A percentile compares a stretch with the other conserved stretches of the same genome.
Conservation (phyloP, 2,888 invertebrate species). For the Carabus problematicus region DNA sequence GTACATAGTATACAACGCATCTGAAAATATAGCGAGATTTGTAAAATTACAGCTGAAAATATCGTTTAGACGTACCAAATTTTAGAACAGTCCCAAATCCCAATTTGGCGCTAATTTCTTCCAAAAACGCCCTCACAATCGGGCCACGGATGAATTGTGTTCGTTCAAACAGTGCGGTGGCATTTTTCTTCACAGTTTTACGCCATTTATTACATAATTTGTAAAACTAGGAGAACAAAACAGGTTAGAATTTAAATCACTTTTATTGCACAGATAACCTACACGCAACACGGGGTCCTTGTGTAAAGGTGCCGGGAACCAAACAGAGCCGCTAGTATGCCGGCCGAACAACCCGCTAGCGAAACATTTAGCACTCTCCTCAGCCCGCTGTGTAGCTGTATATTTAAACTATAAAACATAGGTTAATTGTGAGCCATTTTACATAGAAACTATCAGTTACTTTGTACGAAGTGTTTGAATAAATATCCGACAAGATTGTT, state of each 20-base stretch:
- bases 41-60: constrained; percentile 6
- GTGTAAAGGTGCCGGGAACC: constrained; percentile 69
- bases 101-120: constrained; percentile 66
- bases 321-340: constrained; percentile 66
- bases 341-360: constrained; percentile 77
- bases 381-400: constrained; percentile 78
- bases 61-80: constrained; percentile 60
- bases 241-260: constrained; percentile 8
- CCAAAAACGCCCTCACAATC: constrained; percentile 63
- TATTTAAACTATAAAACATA: constrained; percentile 71
- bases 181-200: constrained; percentile 53
- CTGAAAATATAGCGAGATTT: constrained; percentile 55
- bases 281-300: constrained; percentile 58
- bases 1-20: constrained; percentile 70
- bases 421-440: constrained; percentile 24
- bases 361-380: constrained; percentile 78
- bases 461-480: constrained; percentile 66
- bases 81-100: constrained; percentile 64
- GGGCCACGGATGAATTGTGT: constrained; percentile 51
- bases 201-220: constrained; percentile 57
- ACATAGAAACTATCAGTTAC: constrained; percentile 46
- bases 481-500: constrained; percentile 66
- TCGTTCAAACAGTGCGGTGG: constrained; percentile 49
- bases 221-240: constrained; percentile 53
- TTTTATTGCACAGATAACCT: constrained; percentile 40